Evolutionary conservation across 30 jellyfish, hydroid and myxozoan genomes (phyloP), one percentile per base, ranked within the genome.

Genomic region (Clytia hemisphaerica): DNA sequence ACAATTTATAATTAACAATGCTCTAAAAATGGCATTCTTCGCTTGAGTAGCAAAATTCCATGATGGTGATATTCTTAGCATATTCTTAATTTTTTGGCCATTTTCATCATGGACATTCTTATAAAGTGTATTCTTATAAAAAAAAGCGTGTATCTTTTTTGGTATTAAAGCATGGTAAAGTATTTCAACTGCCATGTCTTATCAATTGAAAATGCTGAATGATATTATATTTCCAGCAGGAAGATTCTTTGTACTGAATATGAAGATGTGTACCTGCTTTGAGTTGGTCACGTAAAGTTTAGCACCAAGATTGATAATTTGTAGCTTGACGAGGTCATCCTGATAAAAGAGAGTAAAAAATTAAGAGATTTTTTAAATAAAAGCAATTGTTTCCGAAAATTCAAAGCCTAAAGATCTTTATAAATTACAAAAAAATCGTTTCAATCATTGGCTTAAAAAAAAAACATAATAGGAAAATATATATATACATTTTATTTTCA

Each of bases 281-380:
- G 94, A 72, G 48, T 87, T 87, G 3, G 97, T 78, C 34, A 87
- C 36, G 60, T 59, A 87, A 49, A 87, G 63, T 71, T 87, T 87
- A 24, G 97, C 97, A 27, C 93, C 94, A 47, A 87, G 89, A 60
- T 80, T 87, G 67, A 87, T 26, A 38, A 74, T 87, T 73, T 87
- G 97, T 4, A 87, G 92, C 59, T 87, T 87, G 61, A 87, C 97
- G 68, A 87, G 72, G 61, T 79, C 93, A 14, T 87, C 97, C 94
- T 85, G 29, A 19, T 51, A 76, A 42, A 58, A 38, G 9, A 80
- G 6, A 42, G 53, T 42, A 9, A 42, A 42, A 9, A 42, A 42
- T n/a, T n/a, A 42, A 12, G n/a, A 9, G 15, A 12, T 42, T 42
- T 12, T 42, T 42, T 9, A 9, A 42, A 42, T 42, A n/a, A n/a